A percentile compares a stretch with the other conserved stretches of the same genome.
Evolutionary conservation across 1,140 invertebrate species (phyloP).

Genomic region (Sarcophaga bullata): DNA sequence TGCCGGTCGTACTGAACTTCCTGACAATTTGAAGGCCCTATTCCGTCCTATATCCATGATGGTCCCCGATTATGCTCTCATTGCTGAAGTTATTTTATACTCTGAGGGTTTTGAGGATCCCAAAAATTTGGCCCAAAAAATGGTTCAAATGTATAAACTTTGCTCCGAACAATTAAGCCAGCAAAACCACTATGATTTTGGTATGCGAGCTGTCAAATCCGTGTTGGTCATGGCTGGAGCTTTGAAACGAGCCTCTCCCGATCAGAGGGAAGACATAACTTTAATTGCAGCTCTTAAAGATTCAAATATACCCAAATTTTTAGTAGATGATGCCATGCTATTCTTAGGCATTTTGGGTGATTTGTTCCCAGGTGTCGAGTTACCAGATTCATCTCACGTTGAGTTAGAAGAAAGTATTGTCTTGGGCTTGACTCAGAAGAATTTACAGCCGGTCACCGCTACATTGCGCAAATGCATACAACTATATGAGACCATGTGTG

Average conservation of each 20-base stretch:
- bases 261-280: conserved; percentile 82
- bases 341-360: conserved; percentile 90
- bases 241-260: conserved; percentile 85
- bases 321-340: conserved; percentile 84
- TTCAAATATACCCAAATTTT: conserved; percentile 92
- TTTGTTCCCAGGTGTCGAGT: conserved; percentile 84
- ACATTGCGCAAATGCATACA: conserved; percentile 84
- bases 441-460: conserved; percentile 72
- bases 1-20: conserved; percentile 85
- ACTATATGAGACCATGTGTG: conserved; percentile 91
- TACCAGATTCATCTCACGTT: conserved; percentile 84
- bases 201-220: conserved; percentile 82
- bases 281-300: conserved; percentile 86
- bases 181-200: conserved; percentile 94
- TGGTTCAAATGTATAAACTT: conserved; percentile 92
- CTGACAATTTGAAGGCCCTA: conserved; percentile 85
- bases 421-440: conserved; percentile 66
- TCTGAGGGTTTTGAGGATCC: conserved; percentile 92
- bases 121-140: conserved; percentile 85
- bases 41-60: conserved; percentile 93
- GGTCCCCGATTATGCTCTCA: conserved; percentile 91
- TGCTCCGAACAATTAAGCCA: conserved; percentile 92
- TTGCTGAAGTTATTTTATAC: conserved; percentile 92
- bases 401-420: conserved; percentile 72
- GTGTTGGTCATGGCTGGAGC: conserved; percentile 87